Conservation (phyloP, 2,113 vertebrate genomes). For the Embiotoca jacksoni region DNA sequence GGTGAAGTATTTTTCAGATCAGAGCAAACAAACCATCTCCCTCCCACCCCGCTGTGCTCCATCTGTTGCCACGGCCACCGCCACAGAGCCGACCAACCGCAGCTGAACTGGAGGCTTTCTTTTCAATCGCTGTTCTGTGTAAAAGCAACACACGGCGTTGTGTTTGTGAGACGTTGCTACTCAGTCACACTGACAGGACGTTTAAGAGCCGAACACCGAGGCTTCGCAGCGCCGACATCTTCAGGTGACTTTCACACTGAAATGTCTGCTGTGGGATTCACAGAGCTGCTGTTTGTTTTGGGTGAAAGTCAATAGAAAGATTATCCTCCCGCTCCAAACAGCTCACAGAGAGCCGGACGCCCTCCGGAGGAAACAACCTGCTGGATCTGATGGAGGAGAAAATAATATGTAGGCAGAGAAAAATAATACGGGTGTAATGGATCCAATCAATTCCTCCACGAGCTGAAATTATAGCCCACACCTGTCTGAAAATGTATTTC, state of each 20-base stretch:
- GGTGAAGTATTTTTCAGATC: constrained; percentile 17
- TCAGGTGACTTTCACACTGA: constrained; percentile 13
- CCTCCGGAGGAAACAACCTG: background rate
- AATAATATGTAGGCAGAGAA: background rate
- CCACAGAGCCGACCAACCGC: constrained; percentile 15
- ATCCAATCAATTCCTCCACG: constrained; percentile 38
- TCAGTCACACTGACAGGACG: background rate
- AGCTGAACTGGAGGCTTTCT: constrained; percentile 23
- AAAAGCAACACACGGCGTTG: constrained; percentile 19
- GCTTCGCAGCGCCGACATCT: background rate
- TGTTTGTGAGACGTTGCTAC: constrained; percentile 2
- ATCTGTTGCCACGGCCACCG: constrained; percentile 47
- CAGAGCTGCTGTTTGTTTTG: constrained; percentile 21
- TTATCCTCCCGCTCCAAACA: constrained; percentile 25
- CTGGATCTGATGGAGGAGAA: constrained; percentile 3
- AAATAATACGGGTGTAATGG: constrained; percentile 36
- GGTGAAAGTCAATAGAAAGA: constrained; percentile 15
- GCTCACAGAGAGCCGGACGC: background rate
- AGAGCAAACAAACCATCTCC: constrained; percentile 41
- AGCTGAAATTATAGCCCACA: constrained; percentile 12
- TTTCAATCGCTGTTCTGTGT: constrained; percentile 19
- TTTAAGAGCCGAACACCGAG: background rate
- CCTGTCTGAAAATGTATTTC: constrained; percentile 21
- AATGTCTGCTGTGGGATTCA: constrained; percentile 2
- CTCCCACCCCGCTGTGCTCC: constrained; percentile 39